These are phyloP conservation scores for Accipiter virgatus DNA, from an alignment of 2,113 vertebrate genomes.

Conservation along the genomic window DNA sequence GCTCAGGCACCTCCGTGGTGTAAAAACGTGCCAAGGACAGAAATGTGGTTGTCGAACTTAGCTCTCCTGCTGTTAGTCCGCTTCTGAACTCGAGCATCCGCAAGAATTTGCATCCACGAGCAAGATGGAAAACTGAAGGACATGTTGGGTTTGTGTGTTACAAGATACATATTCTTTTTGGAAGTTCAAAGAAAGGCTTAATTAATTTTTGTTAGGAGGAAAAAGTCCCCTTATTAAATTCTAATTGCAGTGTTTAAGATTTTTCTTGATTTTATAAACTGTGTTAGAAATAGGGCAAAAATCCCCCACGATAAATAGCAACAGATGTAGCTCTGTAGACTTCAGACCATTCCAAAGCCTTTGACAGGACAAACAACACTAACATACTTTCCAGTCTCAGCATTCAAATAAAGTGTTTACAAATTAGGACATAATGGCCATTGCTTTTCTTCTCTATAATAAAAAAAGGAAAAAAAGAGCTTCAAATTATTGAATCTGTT, in stretches of 20 bases:
- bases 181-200: background rate
- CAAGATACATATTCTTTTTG: background rate
- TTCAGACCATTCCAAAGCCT: slow-evolving; percentile 43
- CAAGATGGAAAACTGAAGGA: background rate
- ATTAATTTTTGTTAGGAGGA: slow-evolving; percentile 17
- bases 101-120: background rate
- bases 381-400: slow-evolving; percentile 28
- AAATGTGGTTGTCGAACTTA: background rate
- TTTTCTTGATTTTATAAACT: slow-evolving; percentile 53
- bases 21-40: background rate
- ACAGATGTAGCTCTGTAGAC: slow-evolving; percentile 61
- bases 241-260: slow-evolving; percentile 16
- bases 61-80: background rate
- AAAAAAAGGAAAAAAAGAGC: slow-evolving; percentile 26
- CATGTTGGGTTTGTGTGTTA: slow-evolving; percentile 1
- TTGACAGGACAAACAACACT: slow-evolving; percentile 31
- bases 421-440: slow-evolving; percentile 46
- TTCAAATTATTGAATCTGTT: slow-evolving; percentile 38
- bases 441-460: slow-evolving; percentile 13
- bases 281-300: slow-evolving; percentile 38
- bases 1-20: background rate
- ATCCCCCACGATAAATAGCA: slow-evolving; percentile 10
- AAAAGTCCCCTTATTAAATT: slow-evolving; percentile 29
- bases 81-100: background rate
- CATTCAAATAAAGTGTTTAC: slow-evolving; percentile 47